phyloP scores from a whole-genome alignment of 2,797 vertebrate species.

The Uromys caudimaculatus region DNA sequence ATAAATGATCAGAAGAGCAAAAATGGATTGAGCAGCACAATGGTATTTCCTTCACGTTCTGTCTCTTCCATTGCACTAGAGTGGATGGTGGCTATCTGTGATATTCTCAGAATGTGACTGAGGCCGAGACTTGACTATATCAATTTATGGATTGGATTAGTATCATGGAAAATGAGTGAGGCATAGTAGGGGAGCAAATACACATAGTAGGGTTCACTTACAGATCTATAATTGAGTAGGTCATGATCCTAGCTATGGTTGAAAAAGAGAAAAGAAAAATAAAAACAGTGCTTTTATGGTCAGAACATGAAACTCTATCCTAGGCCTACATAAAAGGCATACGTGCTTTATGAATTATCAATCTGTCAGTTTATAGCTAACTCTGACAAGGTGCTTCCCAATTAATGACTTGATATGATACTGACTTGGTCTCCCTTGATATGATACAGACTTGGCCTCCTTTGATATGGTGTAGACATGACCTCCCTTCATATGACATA shows the following conservation, averaged over 20 bases:
- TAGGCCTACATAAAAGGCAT: not conserved
- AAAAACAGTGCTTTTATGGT: not conserved
- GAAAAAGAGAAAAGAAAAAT: not conserved
- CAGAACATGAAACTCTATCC: not conserved
- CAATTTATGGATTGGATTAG: not conserved
- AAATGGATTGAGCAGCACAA: accelerated
- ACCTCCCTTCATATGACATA: not conserved
- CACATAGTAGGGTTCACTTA: not conserved
- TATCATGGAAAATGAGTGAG: not conserved
- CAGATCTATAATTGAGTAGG: too few relatives aligned
- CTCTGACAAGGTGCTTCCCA: not conserved
- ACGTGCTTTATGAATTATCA: not conserved
- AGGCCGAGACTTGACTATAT: not conserved
- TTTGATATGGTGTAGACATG: not conserved
- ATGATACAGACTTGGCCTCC: too few relatives aligned
- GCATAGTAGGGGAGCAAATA: not conserved
- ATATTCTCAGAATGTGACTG: not conserved
- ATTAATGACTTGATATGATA: not conserved
- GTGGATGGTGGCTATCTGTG: not conserved
- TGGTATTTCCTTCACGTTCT: not conserved
- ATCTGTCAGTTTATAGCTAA: not conserved
- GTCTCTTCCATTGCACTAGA: too few relatives aligned
- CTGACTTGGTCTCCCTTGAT: not conserved
- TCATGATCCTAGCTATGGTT: not conserved
- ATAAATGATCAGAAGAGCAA: not conserved